Evolutionary conservation across 2,888 invertebrate species (phyloP), one percentile per base, ranked within the genome.

Genomic region (Heliconius ismenius): DNA sequence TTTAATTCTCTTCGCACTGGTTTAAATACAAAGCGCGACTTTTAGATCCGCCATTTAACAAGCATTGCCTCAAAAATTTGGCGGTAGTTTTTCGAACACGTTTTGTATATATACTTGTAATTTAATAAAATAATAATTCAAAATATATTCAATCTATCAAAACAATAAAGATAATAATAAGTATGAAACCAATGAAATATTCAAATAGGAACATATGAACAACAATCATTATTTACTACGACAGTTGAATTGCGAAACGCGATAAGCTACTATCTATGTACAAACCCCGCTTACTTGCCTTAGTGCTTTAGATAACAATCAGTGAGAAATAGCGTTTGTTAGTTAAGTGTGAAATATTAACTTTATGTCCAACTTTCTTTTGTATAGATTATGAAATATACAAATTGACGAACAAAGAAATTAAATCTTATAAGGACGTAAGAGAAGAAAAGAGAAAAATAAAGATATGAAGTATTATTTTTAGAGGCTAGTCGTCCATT

Each of bases 241-340:
- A 80, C 80, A 77, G 77, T 76, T 80, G 80, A 79, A 80, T 80
- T 80, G 79, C 76, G 75, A 76, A 80, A 77, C 75, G 72, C 79
- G 80, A 80, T 80, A 80, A 80, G 77, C 75, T 77, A 74, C 76
- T 79, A 80, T 80, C 80, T 79, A 72, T 63, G 78, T 74, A 79
- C 79, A 80, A 78, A 60, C 74, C 74, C 72, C 77, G 73, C 77
- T 79, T 76, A 79, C 78, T 74, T 79, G 75, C 70, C 80, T 74
- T 69, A 72, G 68, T 76, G 77, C 74, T 67, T 75, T 64, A 77
- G 80, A 80, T 80, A 80, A 79, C 78, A 74, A 80, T 80, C 80
- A 76, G 68, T 79, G 80, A 77, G 77, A 80, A 80, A 80, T 79
- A 43, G 72, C 76, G n/a, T 76, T 73, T 76, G 79, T 77, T 75